Conservation (phyloP, 2,888 invertebrate genomes). For the Deilephila porcellus region DNA sequence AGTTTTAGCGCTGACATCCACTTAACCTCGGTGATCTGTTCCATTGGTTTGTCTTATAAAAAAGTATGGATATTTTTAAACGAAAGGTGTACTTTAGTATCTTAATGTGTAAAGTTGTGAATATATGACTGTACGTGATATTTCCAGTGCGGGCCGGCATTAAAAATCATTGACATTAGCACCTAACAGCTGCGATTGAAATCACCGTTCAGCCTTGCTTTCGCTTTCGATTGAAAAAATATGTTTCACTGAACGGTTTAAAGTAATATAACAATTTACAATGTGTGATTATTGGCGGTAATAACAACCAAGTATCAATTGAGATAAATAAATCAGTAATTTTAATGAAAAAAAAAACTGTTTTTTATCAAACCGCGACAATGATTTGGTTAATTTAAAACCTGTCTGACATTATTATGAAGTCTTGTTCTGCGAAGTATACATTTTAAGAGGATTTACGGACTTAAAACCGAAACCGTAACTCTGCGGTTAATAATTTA, state of each 20-base stretch:
- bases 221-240: slow-evolving; percentile 12
- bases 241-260: not conserved
- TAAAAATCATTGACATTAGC: slow-evolving; percentile 12
- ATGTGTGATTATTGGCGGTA: not conserved
- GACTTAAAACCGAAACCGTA: no score
- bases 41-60: no score
- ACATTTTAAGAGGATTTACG: no score
- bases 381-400: no score
- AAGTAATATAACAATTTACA: not conserved
- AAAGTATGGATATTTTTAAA: no score
- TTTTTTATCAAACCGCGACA: no score
- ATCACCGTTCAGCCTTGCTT: slow-evolving; percentile 21
- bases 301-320: not conserved
- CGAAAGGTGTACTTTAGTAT: no score
- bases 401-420: no score
- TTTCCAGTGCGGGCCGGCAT: not conserved
- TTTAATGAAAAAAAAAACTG: not conserved
- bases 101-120: not conserved
- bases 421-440: no score
- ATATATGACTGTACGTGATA: not conserved
- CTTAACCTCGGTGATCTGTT: no score
- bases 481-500: no score
- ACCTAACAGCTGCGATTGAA: slow-evolving; percentile 8
- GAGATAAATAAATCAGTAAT: not conserved
- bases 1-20: no score